Evolutionary conservation across 2,797 vertebrate species (phyloP), one percentile per base, ranked within the genome.

Genomic region (Darevskia mixta): DNA sequence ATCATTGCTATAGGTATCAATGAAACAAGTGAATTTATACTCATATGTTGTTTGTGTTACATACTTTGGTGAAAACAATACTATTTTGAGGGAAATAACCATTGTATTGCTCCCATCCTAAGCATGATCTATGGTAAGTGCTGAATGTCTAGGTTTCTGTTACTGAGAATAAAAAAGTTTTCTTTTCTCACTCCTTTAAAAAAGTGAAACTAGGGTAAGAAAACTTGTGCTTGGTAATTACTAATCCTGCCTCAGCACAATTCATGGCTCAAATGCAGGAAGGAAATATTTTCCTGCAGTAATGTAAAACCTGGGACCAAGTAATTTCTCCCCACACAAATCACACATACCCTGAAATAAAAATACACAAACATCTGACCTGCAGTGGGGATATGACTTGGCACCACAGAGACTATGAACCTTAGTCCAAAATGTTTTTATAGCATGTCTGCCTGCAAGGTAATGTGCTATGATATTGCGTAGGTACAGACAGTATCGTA

Each of bases 101-200:
- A 86, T 64, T 8, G n/a, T 81, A 87, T 85, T 49, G 58, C 25
- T 90, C 82, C 66, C 80, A 93, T 71, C 71, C 86, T 88, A 94
- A 86, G 83, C 79, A 79, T 90, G 67, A 88, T 84, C 78, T 86
- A 32, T 61, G 75, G 82, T 92, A 95, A 94, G 88, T 93, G 87
- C 86, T 86, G 35, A 75, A 32, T 89, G 43, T 41, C 88, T 83
- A 90, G 92, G 66, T 86, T 89, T 83, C 89, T 64, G 88, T 69
- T 91, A 49, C 32, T 66, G 9, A 82, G 79, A 82, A 94, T 18
- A 85, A 87, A 90, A 38, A 86, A 91, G 83, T 83, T 90, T 93
- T 29, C 94, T 90, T 83, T 0, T 61, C 41, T 55, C 10, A 72
- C 79, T 23, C 73, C 79, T 69, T 49, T 67, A 78, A 92, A 79